Conservation (phyloP, 2,888 invertebrate genomes). For the Leptopilina myrica region DNA sequence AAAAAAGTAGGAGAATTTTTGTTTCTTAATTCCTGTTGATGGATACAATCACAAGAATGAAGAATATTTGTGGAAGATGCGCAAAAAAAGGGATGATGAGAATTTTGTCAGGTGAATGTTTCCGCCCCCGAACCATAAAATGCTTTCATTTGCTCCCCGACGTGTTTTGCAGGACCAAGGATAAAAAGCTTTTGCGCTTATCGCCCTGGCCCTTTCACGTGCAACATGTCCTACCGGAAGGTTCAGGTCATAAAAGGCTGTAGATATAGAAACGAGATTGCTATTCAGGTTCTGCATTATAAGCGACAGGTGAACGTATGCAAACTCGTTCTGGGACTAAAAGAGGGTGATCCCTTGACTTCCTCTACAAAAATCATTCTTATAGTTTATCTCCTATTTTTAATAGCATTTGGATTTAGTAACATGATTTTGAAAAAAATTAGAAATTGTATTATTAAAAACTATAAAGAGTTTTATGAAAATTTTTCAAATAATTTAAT, state of each 20-base stretch:
- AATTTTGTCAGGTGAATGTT: slow-evolving; percentile 53
- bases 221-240: slow-evolving; percentile 40
- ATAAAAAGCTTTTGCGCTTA: slow-evolving; percentile 48
- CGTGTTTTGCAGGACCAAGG: slow-evolving; percentile 46
- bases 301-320: slow-evolving; percentile 57
- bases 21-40: too few relatives aligned
- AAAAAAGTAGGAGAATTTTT: too few relatives aligned
- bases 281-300: slow-evolving; percentile 37
- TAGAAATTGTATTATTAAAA: too few relatives aligned
- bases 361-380: too few relatives aligned
- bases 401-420: too few relatives aligned
- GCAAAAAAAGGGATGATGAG: slow-evolving; percentile 34
- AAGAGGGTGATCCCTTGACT: too few relatives aligned
- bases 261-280: slow-evolving; percentile 13
- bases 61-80: background rate
- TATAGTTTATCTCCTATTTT: too few relatives aligned
- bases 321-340: too few relatives aligned
- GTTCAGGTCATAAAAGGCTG: slow-evolving; percentile 15
- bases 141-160: slow-evolving; percentile 41
- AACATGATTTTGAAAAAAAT: too few relatives aligned
- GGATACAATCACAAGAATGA: too few relatives aligned
- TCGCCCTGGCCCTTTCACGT: slow-evolving; percentile 35
- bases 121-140: slow-evolving; percentile 41
- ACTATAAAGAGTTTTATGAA: too few relatives aligned
- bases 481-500: too few relatives aligned